Evolutionary conservation across 2,113 vertebrate genomes (phyloP), one percentile per base, ranked within the genome.

Genomic region (Trematocara macrostoma): DNA sequence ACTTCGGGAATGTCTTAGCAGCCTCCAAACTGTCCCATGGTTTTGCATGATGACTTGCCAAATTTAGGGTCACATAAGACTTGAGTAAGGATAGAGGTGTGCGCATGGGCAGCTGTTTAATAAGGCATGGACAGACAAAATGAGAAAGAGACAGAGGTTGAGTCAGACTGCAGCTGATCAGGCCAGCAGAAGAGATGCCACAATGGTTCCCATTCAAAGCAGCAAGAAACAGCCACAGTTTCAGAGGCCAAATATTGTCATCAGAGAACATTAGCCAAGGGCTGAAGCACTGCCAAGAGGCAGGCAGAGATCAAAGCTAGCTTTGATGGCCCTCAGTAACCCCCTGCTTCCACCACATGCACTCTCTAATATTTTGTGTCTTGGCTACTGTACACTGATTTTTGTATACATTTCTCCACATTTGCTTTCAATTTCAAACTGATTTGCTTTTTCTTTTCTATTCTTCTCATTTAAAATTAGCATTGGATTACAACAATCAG

Each of bases 131-230:
- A 23, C 15, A 42, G 87, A 53, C 55, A 52, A 56, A 89, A 61
- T 76, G 84, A 69, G 79, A 61, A 42, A 74, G 82, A 84, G 53
- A 59, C 80, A 82, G 89, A 40, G 84, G 83, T 88, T 85, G 88
- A 93, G 88, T 91, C 92, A 88, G 89, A 83, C 80, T 61, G 91
- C 94, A 96, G 95, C 95, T 96, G 95, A 96, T 90, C 93, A 15
- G 84, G 51, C 88, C 81, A 6, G 69, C 78, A 78, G 83, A 93
- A 79, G 64, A 88, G 87, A 87, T 34, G 87, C 88, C 86, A 96
- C 96, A 96, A 96, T 94, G 88, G 93, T 69, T 89, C 51, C 91
- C 89, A 94, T 95, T 96, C 92, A 96, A 93, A 88, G 89, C 82
- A 15, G 86, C 89, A 83, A 89, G 90, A 90, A 89, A 81, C 88